phyloP scores from a whole-genome alignment of 2,113 vertebrate species.

The Oncorhynchus mykiss region DNA sequence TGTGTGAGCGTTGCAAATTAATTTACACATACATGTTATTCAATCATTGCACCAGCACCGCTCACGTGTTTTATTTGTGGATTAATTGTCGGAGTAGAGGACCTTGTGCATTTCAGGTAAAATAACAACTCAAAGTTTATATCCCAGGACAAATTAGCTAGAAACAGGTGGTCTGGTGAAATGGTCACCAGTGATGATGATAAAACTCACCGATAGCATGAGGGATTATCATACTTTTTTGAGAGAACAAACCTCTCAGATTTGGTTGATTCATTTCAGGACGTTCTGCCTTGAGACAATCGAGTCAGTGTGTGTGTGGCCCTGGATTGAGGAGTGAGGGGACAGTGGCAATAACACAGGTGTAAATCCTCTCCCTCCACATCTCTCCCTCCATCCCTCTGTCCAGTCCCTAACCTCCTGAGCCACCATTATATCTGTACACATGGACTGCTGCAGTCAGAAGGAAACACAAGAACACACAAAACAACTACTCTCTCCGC shows the following conservation, averaged over 20 bases:
- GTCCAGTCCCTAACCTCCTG: background rate
- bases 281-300: background rate
- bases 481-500: background rate
- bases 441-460: background rate
- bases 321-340: constrained; percentile 4
- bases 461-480: background rate
- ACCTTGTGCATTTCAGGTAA: too few species aligned
- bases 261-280: constrained; percentile 1
- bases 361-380: background rate
- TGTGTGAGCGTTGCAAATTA: too few species aligned
- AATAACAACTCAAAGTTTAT: too few species aligned
- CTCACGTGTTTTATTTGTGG: too few species aligned
- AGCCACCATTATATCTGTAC: background rate
- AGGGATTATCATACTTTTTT: background rate
- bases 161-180: too few species aligned
- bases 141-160: too few species aligned
- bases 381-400: background rate
- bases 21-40: too few species aligned
- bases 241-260: background rate
- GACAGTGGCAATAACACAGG: constrained; percentile 10
- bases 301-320: constrained; percentile 7
- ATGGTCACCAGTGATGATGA: too few species aligned
- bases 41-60: too few species aligned
- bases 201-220: too few species aligned
- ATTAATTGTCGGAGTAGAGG: too few species aligned